These are phyloP conservation scores for Papilio protenor DNA, from an alignment of 2,888 invertebrate species.

Conservation along the genomic window DNA sequence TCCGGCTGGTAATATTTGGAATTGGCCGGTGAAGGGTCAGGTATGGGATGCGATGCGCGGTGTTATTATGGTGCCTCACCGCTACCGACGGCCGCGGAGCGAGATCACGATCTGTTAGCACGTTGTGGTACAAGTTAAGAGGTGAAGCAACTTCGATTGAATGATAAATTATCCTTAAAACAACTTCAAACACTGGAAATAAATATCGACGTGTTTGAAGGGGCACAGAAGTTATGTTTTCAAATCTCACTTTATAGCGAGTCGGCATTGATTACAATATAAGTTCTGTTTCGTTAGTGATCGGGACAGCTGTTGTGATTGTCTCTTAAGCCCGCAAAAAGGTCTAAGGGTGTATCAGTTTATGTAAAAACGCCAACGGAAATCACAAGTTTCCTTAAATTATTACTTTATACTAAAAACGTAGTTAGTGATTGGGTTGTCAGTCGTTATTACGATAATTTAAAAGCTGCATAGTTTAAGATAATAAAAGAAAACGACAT, in stretches of 20 bases:
- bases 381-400: too few species aligned
- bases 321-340: too few species aligned
- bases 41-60: constrained; percentile 22
- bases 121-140: constrained; percentile 24
- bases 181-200: too few species aligned
- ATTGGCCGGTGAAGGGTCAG: constrained; percentile 38
- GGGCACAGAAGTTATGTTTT: too few species aligned
- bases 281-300: not conserved
- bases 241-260: too few species aligned
- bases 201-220: too few species aligned
- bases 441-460: too few species aligned
- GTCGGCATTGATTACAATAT: not conserved
- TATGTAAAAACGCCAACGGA: not conserved
- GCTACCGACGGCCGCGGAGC: constrained; percentile 36
- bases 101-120: constrained; percentile 43
- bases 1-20: constrained; percentile 29
- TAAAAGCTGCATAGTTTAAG: too few species aligned
- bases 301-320: not conserved
- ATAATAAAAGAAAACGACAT: too few species aligned
- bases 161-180: not conserved
- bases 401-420: too few species aligned
- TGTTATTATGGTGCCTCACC: constrained; percentile 41
- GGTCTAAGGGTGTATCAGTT: not conserved
- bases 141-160: not conserved
- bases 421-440: too few species aligned